phyloP scores from a whole-genome alignment of 2,888 invertebrate species.

The Drosophila subsilvestris region DNA sequence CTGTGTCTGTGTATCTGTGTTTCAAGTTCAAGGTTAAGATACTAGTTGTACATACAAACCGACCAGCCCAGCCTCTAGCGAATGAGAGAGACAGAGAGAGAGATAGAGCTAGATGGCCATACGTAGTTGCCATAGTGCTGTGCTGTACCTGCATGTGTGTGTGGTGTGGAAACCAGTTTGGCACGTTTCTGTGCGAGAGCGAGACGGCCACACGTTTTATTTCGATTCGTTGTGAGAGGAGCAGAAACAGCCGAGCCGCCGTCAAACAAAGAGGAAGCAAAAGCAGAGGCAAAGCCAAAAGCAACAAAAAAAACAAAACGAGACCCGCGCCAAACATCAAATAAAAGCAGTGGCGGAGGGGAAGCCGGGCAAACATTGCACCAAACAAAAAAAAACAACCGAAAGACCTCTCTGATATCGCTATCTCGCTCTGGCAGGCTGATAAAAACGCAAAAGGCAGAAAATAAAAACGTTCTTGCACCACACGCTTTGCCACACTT shows the following conservation, averaged over 20 bases:
- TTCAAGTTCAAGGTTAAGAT: slow-evolving; percentile 84
- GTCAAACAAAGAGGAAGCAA: slow-evolving; percentile 79
- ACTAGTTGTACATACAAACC: slow-evolving; percentile 77
- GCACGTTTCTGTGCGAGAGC: slow-evolving; percentile 74
- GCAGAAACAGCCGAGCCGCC: not conserved
- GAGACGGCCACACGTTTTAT: slow-evolving; percentile 42
- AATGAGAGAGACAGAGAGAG: slow-evolving; percentile 10
- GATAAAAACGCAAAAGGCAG: slow-evolving; percentile 23
- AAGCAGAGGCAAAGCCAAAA: slow-evolving; percentile 46
- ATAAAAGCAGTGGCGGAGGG: slow-evolving; percentile 16
- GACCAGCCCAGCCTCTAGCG: slow-evolving; percentile 15
- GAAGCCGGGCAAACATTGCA: slow-evolving; percentile 23
- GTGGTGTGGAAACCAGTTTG: slow-evolving; percentile 67
- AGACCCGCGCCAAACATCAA: slow-evolving; percentile 39
- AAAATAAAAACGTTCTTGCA: slow-evolving; percentile 27
- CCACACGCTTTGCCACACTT: slow-evolving; percentile 46
- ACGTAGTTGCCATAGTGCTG: slow-evolving; percentile 45
- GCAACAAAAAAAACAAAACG: slow-evolving; percentile 39
- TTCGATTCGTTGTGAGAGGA: slow-evolving; percentile 30
- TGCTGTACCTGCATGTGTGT: slow-evolving; percentile 49
- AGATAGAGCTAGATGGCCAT: slow-evolving; percentile 8
- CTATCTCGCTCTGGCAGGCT: slow-evolving; percentile 1
- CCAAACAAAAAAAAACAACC: not conserved
- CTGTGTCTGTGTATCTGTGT: slow-evolving; percentile 62
- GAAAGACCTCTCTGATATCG: not conserved